Base-by-base conservation (phyloP, 2,797 vertebrate genomes). In the Aeoliscus strigatus region DNA sequence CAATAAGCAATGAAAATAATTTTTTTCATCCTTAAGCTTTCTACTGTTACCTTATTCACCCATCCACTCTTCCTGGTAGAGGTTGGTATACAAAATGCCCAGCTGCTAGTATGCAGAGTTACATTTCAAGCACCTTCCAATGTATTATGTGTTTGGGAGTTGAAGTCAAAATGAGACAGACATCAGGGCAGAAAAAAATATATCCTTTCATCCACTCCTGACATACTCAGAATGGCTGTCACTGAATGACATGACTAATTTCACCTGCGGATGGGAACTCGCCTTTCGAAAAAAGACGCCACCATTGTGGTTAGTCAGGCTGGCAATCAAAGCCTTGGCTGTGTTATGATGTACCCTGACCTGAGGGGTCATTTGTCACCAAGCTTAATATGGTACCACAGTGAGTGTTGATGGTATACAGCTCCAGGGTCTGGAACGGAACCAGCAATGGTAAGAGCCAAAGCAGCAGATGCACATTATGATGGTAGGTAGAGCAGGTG, bases 401-500 rank as follows among this genome's bases (percentile, higher is more conserved):
- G 53, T 66, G 52, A 70, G 74, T 68, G 77, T 60, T 75, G 71
- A 81, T 47, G 58, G 61, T 57, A 47, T n/a, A 36, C 60, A 35
- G 52, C 74, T 50, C 39, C 16, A 1, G 64, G 77, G 72, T 37
- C 65, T 75, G 78, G 58, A 70, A 61, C 33, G 39, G 14, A 66
- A 73, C 63, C 70, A 77, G 58, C 11, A 5, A 14, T 2, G 14
- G 32, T 43, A 47, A 53, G 50, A 63, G 58, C 67, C 77, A 70
- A 58, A 73, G 47, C 59, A 79, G 70, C 68, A n/a, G n/a, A n/a
- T n/a, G n/a, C n/a, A n/a, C n/a, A n/a, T n/a, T n/a, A n/a, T 68
- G 57, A 82, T 77, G 73, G 74, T 80, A 83, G 82, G 75, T 77
- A 70, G 53, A 54, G 59, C 83, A 86, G 83, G 81, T 86, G 79